phyloP scores from a whole-genome alignment of 2,888 invertebrate species.

The Apamea monoglypha region DNA sequence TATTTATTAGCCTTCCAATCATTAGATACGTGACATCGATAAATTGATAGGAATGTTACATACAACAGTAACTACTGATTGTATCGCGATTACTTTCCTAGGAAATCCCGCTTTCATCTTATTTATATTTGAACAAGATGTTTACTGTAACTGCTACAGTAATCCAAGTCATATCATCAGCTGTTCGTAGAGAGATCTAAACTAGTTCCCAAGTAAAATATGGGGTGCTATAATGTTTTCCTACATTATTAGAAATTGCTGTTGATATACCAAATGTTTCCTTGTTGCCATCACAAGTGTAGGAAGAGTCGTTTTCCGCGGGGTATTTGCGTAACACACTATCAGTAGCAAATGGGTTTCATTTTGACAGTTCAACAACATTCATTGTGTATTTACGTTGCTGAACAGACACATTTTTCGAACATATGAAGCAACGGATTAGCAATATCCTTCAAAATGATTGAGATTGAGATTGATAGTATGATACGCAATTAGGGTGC shows the following conservation, averaged over 20 bases:
- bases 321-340: too few species aligned
- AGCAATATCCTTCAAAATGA: neutral
- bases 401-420: neutral
- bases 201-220: conserved; percentile 24
- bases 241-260: conserved; percentile 44
- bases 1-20: conserved; percentile 33
- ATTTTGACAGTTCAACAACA: neutral
- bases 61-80: conserved; percentile 16
- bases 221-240: conserved; percentile 37
- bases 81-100: conserved; percentile 35
- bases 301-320: neutral
- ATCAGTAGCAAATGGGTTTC: neutral
- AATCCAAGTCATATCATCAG: conserved; percentile 42
- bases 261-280: conserved; percentile 26
- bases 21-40: conserved; percentile 47
- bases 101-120: conserved; percentile 42
- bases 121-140: conserved; percentile 40
- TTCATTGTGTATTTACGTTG: neutral
- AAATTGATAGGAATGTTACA: conserved; percentile 45
- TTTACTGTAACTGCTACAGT: conserved; percentile 27
- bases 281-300: conserved; percentile 10
- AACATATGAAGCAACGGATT: neutral
- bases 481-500: neutral
- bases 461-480: too few species aligned
- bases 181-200: conserved; percentile 30